Evolutionary conservation across 2,797 vertebrate genomes (phyloP), one percentile per base, ranked within the genome.

Genomic region (Pangasius djambal): DNA sequence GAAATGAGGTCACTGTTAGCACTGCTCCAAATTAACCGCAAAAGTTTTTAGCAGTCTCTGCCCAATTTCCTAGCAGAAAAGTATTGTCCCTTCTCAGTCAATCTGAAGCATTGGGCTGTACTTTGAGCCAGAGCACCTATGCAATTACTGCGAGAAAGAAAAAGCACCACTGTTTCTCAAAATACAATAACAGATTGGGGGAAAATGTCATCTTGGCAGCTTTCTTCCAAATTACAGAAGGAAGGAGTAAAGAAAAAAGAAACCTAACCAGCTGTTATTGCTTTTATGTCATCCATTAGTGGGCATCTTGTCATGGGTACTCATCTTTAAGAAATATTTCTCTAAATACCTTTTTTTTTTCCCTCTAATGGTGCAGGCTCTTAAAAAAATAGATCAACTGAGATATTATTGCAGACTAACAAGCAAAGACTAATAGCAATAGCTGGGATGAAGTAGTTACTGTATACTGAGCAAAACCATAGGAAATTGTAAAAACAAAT

Each of bases 211-310:
- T 78, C 69, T 10, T 37, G n/a, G 74, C 55, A 84, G 48, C 37
- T 22, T 79, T 74, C 75, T 67, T 87, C 67, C 77, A 50, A 85
- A 88, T 90, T 90, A 83, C 83, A 86, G 55, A 86, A 15, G 61
- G 52, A 86, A 70, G 37, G 72, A 88, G 15, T 12, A 5, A 83
- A 63, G 79, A 65, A 82, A 84, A 70, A 83, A 89, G 69, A 69
- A 88, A 48, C 69, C 40, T 87, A 78, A 75, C 88, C 63, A 44
- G 87, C 50, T 86, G 82, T 90, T 90, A 90, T 91, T 91, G 79
- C 84, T 79, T 90, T 90, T 87, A 83, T 88, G 79, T 87, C 57
- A 28, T 67, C 87, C 65, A 90, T 90, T 87, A 90, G 87, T 83
- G 85, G 83, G 69, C 48, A 88, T 55, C 86, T 75, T 87, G 55